Evolutionary conservation across 2,888 invertebrate genomes (phyloP).

Genomic region (Lydus trimaculatus): DNA sequence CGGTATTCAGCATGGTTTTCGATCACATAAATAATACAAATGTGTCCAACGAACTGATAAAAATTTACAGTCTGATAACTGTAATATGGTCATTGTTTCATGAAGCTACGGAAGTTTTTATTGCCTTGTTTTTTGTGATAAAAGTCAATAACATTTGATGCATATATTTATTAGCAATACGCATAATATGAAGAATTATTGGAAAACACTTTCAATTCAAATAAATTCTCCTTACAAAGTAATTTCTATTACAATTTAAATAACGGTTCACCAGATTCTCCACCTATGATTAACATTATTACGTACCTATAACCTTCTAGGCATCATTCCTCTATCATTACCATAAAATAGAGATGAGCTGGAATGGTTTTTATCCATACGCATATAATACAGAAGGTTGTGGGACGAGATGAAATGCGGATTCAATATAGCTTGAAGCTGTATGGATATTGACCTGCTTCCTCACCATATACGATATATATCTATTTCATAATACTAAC

Average conservation of each 20-base stretch:
- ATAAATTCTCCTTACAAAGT: background rate
- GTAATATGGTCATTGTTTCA: background rate
- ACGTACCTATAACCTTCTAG: slow-evolving; percentile 21
- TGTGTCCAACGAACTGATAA: background rate
- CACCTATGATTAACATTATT: background rate
- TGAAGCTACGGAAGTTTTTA: background rate
- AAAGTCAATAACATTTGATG: background rate
- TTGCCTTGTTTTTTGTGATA: background rate
- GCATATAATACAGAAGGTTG: background rate
- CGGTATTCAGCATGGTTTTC: background rate
- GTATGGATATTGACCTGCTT: slow-evolving; percentile 39
- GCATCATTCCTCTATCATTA: slow-evolving; percentile 7
- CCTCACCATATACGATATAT: too few relatives aligned
- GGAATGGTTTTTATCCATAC: background rate
- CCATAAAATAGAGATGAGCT: slow-evolving; percentile 13
- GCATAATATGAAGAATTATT: background rate
- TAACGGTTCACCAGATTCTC: background rate
- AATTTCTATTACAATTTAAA: background rate
- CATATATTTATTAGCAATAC: background rate
- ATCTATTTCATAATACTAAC: slow-evolving; percentile 26
- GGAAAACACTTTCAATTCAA: background rate
- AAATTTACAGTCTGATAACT: slow-evolving; percentile 3
- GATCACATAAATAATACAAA: background rate
- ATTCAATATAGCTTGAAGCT: slow-evolving; percentile 28
- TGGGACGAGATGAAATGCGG: slow-evolving; percentile 41